Evolutionary conservation across 2,797 vertebrate genomes (phyloP).

Genomic region (Emys orbicularis): DNA sequence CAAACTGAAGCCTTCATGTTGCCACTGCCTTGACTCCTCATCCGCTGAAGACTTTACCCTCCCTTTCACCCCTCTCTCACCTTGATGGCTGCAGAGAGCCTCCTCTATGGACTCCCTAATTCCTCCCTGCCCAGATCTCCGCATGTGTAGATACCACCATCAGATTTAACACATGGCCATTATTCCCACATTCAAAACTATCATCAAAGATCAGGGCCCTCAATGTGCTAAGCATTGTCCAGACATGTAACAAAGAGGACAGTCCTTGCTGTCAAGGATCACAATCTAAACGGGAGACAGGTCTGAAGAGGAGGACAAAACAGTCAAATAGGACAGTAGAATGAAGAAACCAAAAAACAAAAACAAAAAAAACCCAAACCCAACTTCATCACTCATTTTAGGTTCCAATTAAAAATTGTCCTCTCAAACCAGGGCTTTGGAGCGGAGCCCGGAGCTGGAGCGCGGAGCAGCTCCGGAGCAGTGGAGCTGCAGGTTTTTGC

Average conservation of each 20-base stretch:
- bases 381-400: neutral
- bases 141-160: neutral
- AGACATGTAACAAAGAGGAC: neutral
- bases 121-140: neutral
- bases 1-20: neutral
- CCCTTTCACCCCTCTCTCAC: neutral
- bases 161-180: neutral
- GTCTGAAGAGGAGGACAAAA: neutral
- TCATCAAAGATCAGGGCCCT: neutral
- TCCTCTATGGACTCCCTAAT: neutral
- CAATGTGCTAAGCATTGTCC: neutral
- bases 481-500: too few species aligned
- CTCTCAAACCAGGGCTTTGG: neutral
- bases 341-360: neutral
- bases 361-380: too few species aligned
- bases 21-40: neutral
- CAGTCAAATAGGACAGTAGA: neutral
- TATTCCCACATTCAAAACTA: neutral
- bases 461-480: too few species aligned
- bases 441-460: too few species aligned
- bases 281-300: neutral
- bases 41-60: neutral
- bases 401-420: neutral
- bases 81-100: neutral
- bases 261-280: neutral